Evolutionary conservation across 2,797 vertebrate species (phyloP), one percentile per base, ranked within the genome.

Genomic region (Xenentodon cancila): DNA sequence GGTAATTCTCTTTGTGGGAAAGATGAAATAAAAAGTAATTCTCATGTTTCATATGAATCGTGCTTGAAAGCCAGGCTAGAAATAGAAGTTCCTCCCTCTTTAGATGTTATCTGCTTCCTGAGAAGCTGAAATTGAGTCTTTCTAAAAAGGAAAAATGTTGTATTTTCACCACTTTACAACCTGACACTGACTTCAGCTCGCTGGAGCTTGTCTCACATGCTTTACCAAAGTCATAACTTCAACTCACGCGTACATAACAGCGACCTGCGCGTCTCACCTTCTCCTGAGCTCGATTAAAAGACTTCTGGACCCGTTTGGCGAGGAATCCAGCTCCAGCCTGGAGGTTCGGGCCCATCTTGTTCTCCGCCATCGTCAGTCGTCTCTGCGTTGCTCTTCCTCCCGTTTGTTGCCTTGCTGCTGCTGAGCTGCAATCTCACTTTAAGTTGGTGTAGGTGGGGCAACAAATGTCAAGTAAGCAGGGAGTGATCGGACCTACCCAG

Each of bases 261-360:
- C n/a, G 6, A 3, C n/a, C n/a, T 19, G 13, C 5, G 25, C 25
- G 25, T 25, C n/a, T 46, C 45, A 98, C 97, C 96, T 97, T 98
- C 89, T 98, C 97, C 78, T 98, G 96, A 0, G 96, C 97, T 44
- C 97, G 92, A 77, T 87, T 97, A 86, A 98, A 71, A 18, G 81
- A 96, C 77, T 97, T 98, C 89, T 98, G 96, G 81, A 98, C 92
- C 56, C 95, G 92, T 80, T 94, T 97, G 74, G 97, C 97, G 50
- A 98, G 90, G 59, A 96, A 87, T 53, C 96, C 97, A 0, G 97
- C 96, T 13, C 96, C 93, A 6, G 95, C 91, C 46, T 96, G 94
- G 0, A 95, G 57, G 65, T 94, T 94, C 0, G 80, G 90, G 5
- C 90, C 89, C 56, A 51, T 84, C 81, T 94, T 97, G 64, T 93